Conservation (phyloP, 2,113 vertebrate genomes). For the Burhinus bistriatus region DNA sequence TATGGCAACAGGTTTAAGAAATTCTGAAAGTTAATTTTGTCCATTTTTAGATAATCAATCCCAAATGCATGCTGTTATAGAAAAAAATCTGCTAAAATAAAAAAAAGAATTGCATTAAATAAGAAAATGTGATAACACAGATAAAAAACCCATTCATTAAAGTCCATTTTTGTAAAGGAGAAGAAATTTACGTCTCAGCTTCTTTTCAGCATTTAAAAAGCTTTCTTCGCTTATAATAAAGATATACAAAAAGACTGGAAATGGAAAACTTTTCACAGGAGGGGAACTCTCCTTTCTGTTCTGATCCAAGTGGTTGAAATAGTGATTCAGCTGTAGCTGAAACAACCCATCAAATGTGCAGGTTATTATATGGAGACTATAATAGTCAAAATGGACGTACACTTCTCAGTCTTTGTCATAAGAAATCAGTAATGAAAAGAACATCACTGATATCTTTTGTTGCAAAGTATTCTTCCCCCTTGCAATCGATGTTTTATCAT, state of each 20-base stretch:
- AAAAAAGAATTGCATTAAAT: background rate
- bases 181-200: background rate
- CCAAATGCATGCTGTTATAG: background rate
- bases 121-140: background rate
- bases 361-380: background rate
- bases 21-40: background rate
- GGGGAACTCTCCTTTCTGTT: background rate
- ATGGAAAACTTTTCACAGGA: background rate
- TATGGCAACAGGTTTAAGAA: background rate
- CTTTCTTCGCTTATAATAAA: background rate
- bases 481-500: background rate
- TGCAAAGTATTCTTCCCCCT: background rate
- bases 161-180: background rate
- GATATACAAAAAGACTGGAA: background rate
- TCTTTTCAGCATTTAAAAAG: background rate
- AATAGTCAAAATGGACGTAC: background rate
- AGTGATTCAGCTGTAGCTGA: background rate
- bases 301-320: background rate
- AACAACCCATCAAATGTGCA: background rate
- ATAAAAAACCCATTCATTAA: background rate
- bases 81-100: background rate
- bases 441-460: background rate
- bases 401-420: background rate
- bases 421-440: background rate
- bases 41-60: background rate